Evolutionary conservation across 2,888 invertebrate genomes (phyloP), one percentile per base, ranked within the genome.

Genomic region (Drosophila macrospina): DNA sequence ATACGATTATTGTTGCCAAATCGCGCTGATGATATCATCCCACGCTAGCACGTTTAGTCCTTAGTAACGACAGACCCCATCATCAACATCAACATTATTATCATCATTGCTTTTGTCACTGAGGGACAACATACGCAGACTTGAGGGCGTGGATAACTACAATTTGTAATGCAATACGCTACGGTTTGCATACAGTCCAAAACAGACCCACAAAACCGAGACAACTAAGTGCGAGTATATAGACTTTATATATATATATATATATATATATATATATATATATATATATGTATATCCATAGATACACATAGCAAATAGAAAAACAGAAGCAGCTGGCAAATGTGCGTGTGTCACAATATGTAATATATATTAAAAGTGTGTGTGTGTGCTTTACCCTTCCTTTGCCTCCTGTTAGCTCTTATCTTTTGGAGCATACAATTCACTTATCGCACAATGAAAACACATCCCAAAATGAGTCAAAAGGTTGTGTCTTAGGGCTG

Each of bases 151-250:
- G 83, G 69, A 88, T 44, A 82, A 71, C 74, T 72, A 88, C 80
- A 83, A 80, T 88, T 86, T 86, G 83, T 84, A 84, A 84, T 84
- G 83, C 88, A 84, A 84, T 88, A 88, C 88, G 68, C 80, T 80
- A 44, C 64, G 47, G 61, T 83, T 78, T 87, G 82, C 82, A 87
- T 87, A 75, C 56, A 57, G 16, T 61, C 48, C 54, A 34, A 34
- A 41, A 45, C 54, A 34, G 34, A 41, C 42, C 48, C 41, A 16
- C 64, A 28, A 24, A 15, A 26, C 26, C 5, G 26, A 26, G 5
- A 26, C 26, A 26, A 26, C 7, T 26, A 26, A 6, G 26, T 26
- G 30, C 10, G 11, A 3, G 32, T 32, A 32, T 32, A 32, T 32
- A 32, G 32, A 11, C 32, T 32, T 3, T 20, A 20, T 20, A 3